A percentile compares a stretch with the other conserved stretches of the same genome.
phyloP scores from a whole-genome alignment of 64 coral and sea anemone genomes.

The Stylophora pistillata region DNA sequence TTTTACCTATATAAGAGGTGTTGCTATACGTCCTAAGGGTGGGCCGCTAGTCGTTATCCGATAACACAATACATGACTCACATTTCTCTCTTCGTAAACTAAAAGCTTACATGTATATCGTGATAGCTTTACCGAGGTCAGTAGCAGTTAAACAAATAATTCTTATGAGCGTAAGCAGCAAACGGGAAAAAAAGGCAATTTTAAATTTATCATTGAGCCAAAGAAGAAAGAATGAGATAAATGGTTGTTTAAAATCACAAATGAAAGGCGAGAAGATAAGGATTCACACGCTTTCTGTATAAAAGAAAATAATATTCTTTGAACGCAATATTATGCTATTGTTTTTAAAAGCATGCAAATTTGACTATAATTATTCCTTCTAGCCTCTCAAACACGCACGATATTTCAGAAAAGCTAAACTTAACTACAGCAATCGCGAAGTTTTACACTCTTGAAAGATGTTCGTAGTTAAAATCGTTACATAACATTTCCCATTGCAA shows the following conservation, averaged over 20 bases:
- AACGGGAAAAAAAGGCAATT: neutral
- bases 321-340: constrained; percentile 17
- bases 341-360: constrained; percentile 27
- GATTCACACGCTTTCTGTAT: neutral
- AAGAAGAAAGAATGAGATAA: neutral
- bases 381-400: neutral
- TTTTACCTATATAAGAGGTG: neutral
- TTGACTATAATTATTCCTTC: constrained; percentile 12
- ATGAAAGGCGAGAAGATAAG: constrained; percentile 16
- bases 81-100: neutral
- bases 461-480: neutral
- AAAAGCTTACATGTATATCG: neutral
- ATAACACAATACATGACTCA: constrained; percentile 1
- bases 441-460: neutral
- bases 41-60: neutral
- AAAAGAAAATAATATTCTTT: constrained; percentile 21
- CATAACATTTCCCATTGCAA: neutral
- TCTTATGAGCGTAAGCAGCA: neutral
- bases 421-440: neutral
- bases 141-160: constrained; percentile 39
- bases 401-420: neutral
- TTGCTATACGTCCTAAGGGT: constrained; percentile 9
- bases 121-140: neutral
- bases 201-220: neutral
- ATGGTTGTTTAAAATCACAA: constrained; percentile 20